Percentiles rank a stretch among this genome's conserved stretches.
Evolutionary conservation across 2,797 vertebrate species (phyloP).

Genomic region (Leptatherina wallacei): DNA sequence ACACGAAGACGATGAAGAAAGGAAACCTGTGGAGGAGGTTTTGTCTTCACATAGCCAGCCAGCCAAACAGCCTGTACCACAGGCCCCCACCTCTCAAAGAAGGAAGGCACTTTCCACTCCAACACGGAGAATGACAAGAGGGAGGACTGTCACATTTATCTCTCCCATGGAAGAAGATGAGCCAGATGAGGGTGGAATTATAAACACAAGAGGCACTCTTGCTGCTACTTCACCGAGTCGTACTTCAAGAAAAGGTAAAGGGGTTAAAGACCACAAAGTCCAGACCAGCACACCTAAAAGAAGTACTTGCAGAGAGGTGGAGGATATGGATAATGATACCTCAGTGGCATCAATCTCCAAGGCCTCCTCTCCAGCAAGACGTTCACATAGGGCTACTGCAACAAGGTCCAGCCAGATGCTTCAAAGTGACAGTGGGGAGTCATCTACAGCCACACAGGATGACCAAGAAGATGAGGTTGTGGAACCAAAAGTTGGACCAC

Average conservation of each 20-base stretch:
- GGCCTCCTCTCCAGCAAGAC: conserved; percentile 57
- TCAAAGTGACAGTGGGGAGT: conserved; percentile 28
- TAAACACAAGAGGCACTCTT: conserved; percentile 17
- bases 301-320: conserved; percentile 77
- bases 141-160: conserved; percentile 65
- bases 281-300: conserved; percentile 75
- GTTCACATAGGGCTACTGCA: conserved; percentile 57
- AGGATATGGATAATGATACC: conserved; percentile 14
- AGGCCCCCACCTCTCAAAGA: conserved; percentile 37
- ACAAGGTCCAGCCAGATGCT: conserved; percentile 53
- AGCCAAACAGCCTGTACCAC: conserved; percentile 33
- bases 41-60: conserved; percentile 15
- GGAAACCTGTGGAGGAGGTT: conserved; percentile 11
- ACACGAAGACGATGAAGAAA: conserved; percentile 12
- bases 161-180: conserved; percentile 47
- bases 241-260: conserved; percentile 76
- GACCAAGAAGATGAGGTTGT: conserved; percentile 32
- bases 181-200: conserved; percentile 38
- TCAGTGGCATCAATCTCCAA: conserved; percentile 28
- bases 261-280: conserved; percentile 57
- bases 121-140: conserved; percentile 61
- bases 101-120: conserved; percentile 62
- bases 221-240: conserved; percentile 70
- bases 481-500: conserved; percentile 1
- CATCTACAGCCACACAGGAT: neutral